phyloP scores from a whole-genome alignment of 2,797 vertebrate genomes.

The Arvicola amphibius region DNA sequence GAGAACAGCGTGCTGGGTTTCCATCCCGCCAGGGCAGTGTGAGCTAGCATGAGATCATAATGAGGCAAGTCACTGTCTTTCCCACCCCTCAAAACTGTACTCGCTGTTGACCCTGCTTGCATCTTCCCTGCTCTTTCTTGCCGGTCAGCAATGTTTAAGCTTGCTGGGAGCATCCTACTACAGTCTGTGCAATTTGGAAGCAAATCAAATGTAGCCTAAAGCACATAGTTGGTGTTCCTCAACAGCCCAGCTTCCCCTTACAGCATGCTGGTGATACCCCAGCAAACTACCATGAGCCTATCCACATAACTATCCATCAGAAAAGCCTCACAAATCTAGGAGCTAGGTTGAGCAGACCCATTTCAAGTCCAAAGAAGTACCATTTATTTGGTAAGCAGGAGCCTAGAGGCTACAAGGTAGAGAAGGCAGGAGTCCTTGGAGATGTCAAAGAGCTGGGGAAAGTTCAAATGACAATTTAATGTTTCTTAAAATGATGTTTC shows the following conservation, averaged over 20 bases:
- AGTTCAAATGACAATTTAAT: no score
- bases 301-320: background rate
- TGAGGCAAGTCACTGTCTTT: background rate
- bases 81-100: background rate
- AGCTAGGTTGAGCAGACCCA: background rate
- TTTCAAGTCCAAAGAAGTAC: background rate
- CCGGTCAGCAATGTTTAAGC: no score
- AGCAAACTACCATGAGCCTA: background rate
- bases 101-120: rapidly evolving
- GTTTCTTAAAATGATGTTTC: background rate
- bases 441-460: background rate
- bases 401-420: no score
- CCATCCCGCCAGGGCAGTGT: rapidly evolving
- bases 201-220: background rate
- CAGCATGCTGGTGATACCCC: background rate
- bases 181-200: rapidly evolving
- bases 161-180: background rate
- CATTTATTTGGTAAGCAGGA: background rate
- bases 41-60: background rate
- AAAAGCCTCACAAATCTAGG: background rate
- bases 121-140: background rate
- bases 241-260: background rate
- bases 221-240: rapidly evolving
- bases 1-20: rapidly evolving
- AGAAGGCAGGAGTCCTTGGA: background rate